phyloP scores from a whole-genome alignment of 2,113 vertebrate species.

The Pelvicachromis taeniatus region DNA sequence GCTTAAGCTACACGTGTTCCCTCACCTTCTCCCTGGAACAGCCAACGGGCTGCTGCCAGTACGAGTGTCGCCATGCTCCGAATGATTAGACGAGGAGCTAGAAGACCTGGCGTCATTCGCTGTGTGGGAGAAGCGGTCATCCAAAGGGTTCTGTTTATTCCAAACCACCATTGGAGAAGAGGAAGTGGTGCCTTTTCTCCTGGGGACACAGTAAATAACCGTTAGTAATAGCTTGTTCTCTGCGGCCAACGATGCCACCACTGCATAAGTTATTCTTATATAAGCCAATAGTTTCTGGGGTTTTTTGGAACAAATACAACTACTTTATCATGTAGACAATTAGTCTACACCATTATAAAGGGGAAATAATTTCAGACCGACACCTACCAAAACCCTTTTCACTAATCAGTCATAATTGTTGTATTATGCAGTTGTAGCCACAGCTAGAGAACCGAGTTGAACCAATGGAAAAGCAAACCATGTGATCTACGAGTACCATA shows the following conservation, averaged over 20 bases:
- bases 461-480: too few relatives aligned
- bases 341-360: too few relatives aligned
- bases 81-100: constrained; percentile 93
- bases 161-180: constrained; percentile 85
- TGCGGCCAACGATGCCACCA: neutral
- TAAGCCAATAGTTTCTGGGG: too few relatives aligned
- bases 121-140: constrained; percentile 78
- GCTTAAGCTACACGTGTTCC: neutral
- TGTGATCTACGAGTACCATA: too few relatives aligned
- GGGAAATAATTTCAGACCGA: too few relatives aligned
- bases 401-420: too few relatives aligned
- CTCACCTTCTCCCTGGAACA: constrained; percentile 89
- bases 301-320: too few relatives aligned
- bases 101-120: constrained; percentile 82
- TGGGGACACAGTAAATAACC: constrained; percentile 27
- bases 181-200: constrained; percentile 84
- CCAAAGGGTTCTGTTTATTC: constrained; percentile 75
- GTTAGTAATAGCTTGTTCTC: neutral
- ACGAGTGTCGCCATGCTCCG: constrained; percentile 80
- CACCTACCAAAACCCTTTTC: too few relatives aligned
- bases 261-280: neutral
- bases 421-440: too few relatives aligned
- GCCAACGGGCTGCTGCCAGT: constrained; percentile 93
- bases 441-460: too few relatives aligned
- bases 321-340: too few relatives aligned